Percentiles rank a stretch among this genome's conserved stretches.
Evolutionary conservation across 2,888 invertebrate genomes (phyloP).

Genomic region (Pediacus dermestoides): DNA sequence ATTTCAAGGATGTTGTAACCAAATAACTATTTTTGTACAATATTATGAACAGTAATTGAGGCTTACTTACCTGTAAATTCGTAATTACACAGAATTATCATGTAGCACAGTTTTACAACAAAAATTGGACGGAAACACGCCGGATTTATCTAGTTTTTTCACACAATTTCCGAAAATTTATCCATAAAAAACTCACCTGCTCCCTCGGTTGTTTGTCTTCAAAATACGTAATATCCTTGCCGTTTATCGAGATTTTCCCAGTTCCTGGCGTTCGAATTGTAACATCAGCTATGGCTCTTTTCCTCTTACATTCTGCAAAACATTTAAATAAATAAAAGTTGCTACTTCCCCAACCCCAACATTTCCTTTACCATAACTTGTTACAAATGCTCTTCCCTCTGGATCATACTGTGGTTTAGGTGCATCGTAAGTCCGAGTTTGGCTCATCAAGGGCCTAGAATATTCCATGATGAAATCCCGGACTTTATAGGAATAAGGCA

Average conservation of each 20-base stretch:
- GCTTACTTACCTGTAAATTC: too few relatives aligned
- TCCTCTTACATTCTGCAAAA: constrained; percentile 63
- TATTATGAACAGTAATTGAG: too few relatives aligned
- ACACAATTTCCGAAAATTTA: background rate
- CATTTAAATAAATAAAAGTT: constrained; percentile 1
- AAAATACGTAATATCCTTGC: constrained; percentile 75
- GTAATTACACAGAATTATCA: too few relatives aligned
- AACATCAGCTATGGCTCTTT: constrained; percentile 71
- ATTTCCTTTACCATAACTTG: constrained; percentile 60
- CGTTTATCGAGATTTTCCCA: constrained; percentile 80
- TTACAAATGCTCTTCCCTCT: constrained; percentile 68
- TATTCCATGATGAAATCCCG: constrained; percentile 73
- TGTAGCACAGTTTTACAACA: too few relatives aligned
- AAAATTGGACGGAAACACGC: background rate
- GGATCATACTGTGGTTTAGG: constrained; percentile 67
- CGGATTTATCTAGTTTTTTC: too few relatives aligned
- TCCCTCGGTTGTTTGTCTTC: constrained; percentile 65
- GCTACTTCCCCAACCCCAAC: background rate
- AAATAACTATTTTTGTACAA: too few relatives aligned
- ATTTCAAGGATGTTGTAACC: too few relatives aligned
- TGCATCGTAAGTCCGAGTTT: constrained; percentile 59
- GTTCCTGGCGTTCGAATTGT: constrained; percentile 78
- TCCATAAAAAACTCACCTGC: constrained; percentile 61
- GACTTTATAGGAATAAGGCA: constrained; percentile 68
- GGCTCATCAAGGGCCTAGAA: constrained; percentile 58